phyloP scores from a whole-genome alignment of 2,888 invertebrate genomes.

The Buathra laborator region DNA sequence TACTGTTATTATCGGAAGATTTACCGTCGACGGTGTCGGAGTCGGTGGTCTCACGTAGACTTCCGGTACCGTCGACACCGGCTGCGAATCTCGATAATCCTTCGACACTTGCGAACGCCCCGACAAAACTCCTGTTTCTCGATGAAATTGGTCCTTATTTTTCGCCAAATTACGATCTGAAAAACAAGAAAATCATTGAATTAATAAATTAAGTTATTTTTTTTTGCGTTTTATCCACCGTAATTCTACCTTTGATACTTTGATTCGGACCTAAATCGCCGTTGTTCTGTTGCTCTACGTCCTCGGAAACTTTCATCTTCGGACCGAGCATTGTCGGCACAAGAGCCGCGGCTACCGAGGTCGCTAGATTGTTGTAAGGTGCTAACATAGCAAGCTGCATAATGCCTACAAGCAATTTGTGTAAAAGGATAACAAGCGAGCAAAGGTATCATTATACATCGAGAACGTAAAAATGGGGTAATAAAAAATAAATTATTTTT shows the following conservation, averaged over 20 bases:
- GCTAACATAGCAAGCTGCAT: conserved; percentile 86
- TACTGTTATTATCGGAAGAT: conserved; percentile 82
- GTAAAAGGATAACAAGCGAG: conserved; percentile 17
- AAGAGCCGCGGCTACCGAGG: conserved; percentile 86
- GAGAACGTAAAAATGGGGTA: background rate
- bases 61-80: conserved; percentile 81
- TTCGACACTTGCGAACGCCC: conserved; percentile 32
- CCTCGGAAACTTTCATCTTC: conserved; percentile 81
- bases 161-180: conserved; percentile 53
- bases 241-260: conserved; percentile 69
- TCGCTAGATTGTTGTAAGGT: conserved; percentile 87
- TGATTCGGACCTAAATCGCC: conserved; percentile 67
- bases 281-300: conserved; percentile 83
- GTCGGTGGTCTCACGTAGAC: conserved; percentile 83
- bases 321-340: conserved; percentile 86
- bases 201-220: background rate
- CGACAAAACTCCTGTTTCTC: conserved; percentile 25
- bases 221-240: background rate
- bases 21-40: conserved; percentile 80
- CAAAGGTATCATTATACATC: conserved; percentile 4
- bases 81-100: conserved; percentile 67
- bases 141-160: conserved; percentile 55
- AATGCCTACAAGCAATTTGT: conserved; percentile 81
- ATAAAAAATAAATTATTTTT: background rate
- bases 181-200: conserved; percentile 23